Conservation (phyloP, 1,140 invertebrate genomes). For the Procambarus clarkii region DNA sequence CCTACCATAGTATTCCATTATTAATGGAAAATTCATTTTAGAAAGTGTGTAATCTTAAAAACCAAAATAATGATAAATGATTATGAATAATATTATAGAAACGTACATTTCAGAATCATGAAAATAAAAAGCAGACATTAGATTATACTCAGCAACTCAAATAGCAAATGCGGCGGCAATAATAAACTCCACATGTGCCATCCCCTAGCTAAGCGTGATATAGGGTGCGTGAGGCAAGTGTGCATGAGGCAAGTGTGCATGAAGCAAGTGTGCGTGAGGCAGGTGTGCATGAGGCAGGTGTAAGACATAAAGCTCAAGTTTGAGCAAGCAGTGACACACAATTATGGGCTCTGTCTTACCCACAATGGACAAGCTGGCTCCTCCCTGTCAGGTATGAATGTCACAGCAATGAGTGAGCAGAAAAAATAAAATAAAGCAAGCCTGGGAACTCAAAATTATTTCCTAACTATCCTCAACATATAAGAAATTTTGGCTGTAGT, state of each 20-base stretch:
- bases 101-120: neutral
- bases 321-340: constrained; percentile 33
- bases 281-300: neutral
- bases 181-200: constrained; percentile 18
- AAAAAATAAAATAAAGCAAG: constrained; percentile 44
- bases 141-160: neutral
- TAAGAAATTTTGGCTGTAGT: neutral
- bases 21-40: neutral
- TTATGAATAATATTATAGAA: neutral
- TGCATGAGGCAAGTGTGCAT: neutral
- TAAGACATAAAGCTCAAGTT: neutral
- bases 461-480: neutral
- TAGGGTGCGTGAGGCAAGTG: neutral
- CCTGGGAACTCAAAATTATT: constrained; percentile 13
- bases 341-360: constrained; percentile 56
- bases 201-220: neutral
- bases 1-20: neutral
- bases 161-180: neutral
- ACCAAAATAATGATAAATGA: no score
- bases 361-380: constrained; percentile 69
- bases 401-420: constrained; percentile 47
- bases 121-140: neutral
- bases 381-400: constrained; percentile 61
- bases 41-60: neutral
- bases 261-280: no score